These are phyloP conservation scores for Mormyrus proboscirostris DNA, from an alignment of 2,797 vertebrate species.

Conservation along the genomic window DNA sequence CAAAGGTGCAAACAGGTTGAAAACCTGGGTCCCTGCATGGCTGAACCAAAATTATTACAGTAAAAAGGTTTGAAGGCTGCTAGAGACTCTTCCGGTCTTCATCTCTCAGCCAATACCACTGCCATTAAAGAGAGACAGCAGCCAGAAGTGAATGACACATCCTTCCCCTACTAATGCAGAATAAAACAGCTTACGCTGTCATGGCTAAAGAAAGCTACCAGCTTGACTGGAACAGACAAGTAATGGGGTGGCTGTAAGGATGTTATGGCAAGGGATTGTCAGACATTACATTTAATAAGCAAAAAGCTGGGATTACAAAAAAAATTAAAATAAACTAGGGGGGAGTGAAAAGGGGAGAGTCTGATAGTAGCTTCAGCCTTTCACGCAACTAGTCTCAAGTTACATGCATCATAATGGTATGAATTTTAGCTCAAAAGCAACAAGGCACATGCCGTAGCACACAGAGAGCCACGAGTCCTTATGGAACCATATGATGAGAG, in stretches of 20 bases:
- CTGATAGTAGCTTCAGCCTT: background rate
- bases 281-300: background rate
- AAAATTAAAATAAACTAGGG: background rate
- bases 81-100: background rate
- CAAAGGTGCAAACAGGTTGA: background rate
- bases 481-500: background rate
- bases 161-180: background rate
- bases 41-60: background rate
- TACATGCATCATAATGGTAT: background rate
- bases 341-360: background rate
- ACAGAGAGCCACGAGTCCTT: background rate
- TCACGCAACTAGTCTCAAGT: background rate
- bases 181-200: background rate
- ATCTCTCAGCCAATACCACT: background rate
- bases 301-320: background rate
- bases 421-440: background rate
- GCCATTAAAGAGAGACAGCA: background rate
- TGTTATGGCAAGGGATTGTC: background rate
- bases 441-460: background rate
- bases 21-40: background rate
- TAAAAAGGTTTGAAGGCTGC: background rate
- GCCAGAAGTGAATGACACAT: background rate
- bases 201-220: background rate
- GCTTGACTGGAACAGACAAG: background rate
- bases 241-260: background rate